Base-by-base conservation (phyloP, 2,797 vertebrate genomes). In the Microhierax caerulescens region DNA sequence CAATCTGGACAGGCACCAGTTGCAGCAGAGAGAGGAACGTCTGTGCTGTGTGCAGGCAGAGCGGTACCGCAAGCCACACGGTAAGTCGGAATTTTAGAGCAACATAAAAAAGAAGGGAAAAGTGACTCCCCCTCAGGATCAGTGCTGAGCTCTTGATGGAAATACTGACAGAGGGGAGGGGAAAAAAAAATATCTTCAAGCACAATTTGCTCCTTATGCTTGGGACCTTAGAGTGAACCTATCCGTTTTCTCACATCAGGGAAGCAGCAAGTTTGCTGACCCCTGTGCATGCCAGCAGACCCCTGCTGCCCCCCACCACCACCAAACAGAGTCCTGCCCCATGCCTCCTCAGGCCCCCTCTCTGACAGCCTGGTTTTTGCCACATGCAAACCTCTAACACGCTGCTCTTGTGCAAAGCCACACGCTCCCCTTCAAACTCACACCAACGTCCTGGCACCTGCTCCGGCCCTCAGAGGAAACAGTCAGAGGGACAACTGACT, bases 61-160 rank as follows among this genome's bases (percentile, higher is more conserved):
- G 48, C 1, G 0, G 13, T 0, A 12, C 12, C 2, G 9, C 16
- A 68, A 50, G 54, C 32, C 39, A 69, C 63, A 45, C 5, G 7
- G 25, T 15, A 20, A 36, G 24, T 9, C 51, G 45, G 36, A 74
- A 34, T 39, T 72, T 41, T 37, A 93, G 50, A 76, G 57, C 28
- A 34, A 32, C 15, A 14, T 4, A 41, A 36, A 39, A 54, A 16
- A 77, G 18, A 47, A 32, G 9, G 34, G 50, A 37, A 75, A 82
- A 85, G 32, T 4, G 9, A 27, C 14, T 56, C 22, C 24, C 23
- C 75, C 25, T 32, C 63, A 28, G 73, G 15, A 28, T 36, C 17
- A 54, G 11, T 5, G 39, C 19, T 43, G 39, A 75, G 30, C 39
- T 65, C 77, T 45, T n/a, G 39, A 51, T 48, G 19, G n/a, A 73